Evolutionary conservation across 2,888 invertebrate genomes (phyloP).

Genomic region (Alloscopus bannaensis): DNA sequence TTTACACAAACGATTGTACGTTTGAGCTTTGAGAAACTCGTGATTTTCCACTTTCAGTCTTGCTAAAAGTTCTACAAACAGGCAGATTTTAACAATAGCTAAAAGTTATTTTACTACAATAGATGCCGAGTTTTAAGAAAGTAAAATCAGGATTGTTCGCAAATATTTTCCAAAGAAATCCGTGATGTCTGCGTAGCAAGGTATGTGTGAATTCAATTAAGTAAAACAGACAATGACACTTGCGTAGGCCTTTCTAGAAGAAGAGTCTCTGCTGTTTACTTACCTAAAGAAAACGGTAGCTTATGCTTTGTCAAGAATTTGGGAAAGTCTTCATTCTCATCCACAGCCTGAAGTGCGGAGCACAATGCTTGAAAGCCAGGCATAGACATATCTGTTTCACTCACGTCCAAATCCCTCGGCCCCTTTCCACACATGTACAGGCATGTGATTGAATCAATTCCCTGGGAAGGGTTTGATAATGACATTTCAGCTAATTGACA

Average conservation of each 20-base stretch:
- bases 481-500: background rate
- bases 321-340: constrained; percentile 70
- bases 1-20: constrained; percentile 28
- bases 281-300: constrained; percentile 70
- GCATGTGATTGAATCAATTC: constrained; percentile 69
- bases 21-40: constrained; percentile 40
- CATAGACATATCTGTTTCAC: constrained; percentile 69
- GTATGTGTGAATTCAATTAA: no score
- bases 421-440: constrained; percentile 68
- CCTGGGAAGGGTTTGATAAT: constrained; percentile 53
- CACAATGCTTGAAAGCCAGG: constrained; percentile 70
- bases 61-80: constrained; percentile 38
- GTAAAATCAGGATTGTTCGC: no score
- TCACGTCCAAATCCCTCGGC: constrained; percentile 67
- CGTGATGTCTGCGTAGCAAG: no score
- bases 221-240: background rate
- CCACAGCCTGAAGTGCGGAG: constrained; percentile 69
- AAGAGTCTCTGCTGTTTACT: constrained; percentile 16
- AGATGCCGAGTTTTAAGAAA: no score
- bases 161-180: no score
- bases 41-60: constrained; percentile 51
- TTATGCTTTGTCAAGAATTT: constrained; percentile 57
- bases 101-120: no score
- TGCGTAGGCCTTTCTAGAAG: background rate
- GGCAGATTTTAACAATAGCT: no score